These are phyloP conservation scores for Brachionus koreanus DNA, from an alignment of 1,140 invertebrate species.

Conservation along the genomic window DNA sequence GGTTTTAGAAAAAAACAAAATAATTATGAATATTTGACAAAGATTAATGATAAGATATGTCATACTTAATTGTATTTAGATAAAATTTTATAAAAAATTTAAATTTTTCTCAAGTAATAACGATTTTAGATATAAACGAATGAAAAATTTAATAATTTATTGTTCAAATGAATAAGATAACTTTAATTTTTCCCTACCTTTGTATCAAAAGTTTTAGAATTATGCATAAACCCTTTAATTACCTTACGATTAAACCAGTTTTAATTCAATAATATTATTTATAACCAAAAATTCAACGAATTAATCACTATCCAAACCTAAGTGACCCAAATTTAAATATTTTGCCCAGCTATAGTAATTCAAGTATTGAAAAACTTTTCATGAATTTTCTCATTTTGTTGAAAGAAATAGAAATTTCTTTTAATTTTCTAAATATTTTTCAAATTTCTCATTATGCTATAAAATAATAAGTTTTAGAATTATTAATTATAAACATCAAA, in stretches of 20 bases:
- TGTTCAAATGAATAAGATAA: neutral
- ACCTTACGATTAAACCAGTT: neutral
- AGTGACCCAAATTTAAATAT: neutral
- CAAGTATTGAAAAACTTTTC: neutral
- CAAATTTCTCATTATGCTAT: neutral
- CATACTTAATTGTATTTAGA: neutral
- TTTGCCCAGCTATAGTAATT: neutral
- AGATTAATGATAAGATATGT: conserved; percentile 9
- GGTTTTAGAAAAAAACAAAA: too few relatives aligned
- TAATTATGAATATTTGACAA: conserved; percentile 2
- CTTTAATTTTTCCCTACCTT: neutral
- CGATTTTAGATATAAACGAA: neutral
- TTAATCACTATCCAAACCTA: conserved; percentile 1
- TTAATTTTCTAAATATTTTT: neutral
- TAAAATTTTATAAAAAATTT: neutral
- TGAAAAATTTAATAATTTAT: neutral
- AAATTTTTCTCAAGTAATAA: neutral
- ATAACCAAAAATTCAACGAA: neutral
- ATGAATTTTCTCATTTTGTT: neutral
- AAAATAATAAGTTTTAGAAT: neutral
- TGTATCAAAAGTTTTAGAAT: neutral
- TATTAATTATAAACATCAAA: neutral
- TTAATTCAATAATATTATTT: neutral
- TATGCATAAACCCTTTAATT: neutral
- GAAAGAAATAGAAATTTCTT: neutral